Base-by-base conservation (phyloP, 2,888 invertebrate genomes). In the Spodoptera exigua region DNA sequence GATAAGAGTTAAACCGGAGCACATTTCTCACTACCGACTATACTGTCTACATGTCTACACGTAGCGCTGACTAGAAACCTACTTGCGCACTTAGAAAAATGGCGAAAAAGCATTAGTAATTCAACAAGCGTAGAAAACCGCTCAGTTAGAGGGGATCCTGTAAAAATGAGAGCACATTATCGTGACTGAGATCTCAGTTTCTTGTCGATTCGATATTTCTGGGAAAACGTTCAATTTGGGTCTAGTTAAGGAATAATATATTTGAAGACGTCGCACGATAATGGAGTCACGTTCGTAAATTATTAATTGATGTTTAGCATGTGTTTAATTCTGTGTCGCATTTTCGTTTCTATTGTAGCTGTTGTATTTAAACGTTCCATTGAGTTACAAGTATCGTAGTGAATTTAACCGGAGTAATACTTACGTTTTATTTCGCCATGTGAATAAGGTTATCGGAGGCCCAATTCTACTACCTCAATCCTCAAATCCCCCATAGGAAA, bases 81-180 rank as follows among this genome's bases (percentile, higher is more conserved):
- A 64, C 43, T 63, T 39, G 34, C 41, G 46, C 51, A 70, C 58
- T 61, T 58, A 64, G 56, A 67, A 67, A 70, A 72, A 69, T 75
- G 65, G 60, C 55, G 58, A 16, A 59, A 18, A 52, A 43, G 61
- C 63, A 76, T 75, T 76, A 76, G 66, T 62, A 37, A 74, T 76
- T 74, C 76, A 66, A 35, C 39, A 40, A 39, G 52, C 69, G 74
- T 66, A 54, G 47, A 17, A 43, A 75, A 69, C 57, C 52, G 66
- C 59, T 74, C 71, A 18, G 65, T 70, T 67, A 70, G 27, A 27
- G 45, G 18, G 18, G 58, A 55, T 75, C 60, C 52, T 52, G 71
- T 74, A 76, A 63, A 75, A 75, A 75, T 76, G 69, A 66, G 71
- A 41, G 27, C 52, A 57, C 76, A 61, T 69, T 75, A 64, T 40